These are phyloP conservation scores for Coelinius sp. DNA, from an alignment of 2,888 invertebrate species.

Conservation along the genomic window DNA sequence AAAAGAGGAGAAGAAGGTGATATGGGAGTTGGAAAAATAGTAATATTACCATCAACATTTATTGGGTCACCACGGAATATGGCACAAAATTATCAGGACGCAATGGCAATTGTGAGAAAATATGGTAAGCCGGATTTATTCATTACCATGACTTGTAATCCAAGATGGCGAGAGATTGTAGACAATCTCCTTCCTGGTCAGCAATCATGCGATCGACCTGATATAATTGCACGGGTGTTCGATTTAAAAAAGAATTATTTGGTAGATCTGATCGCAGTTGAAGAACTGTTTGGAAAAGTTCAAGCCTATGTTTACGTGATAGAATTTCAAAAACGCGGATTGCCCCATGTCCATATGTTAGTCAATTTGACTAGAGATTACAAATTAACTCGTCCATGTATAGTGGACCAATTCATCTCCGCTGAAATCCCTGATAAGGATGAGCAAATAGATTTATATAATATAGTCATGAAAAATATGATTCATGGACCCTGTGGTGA, in stretches of 20 bases:
- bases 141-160: no score
- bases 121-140: constrained; percentile 43
- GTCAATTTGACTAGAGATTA: constrained; percentile 43
- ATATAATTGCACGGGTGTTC: constrained; percentile 33
- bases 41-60: constrained; percentile 47
- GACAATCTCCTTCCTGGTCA: constrained; percentile 45
- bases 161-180: constrained; percentile 44
- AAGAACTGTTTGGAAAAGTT: background rate
- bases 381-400: no score
- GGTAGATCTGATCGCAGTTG: background rate
- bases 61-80: constrained; percentile 47
- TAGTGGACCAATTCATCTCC: constrained; percentile 42
- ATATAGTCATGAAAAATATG: constrained; percentile 61
- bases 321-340: constrained; percentile 48
- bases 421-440: constrained; percentile 62
- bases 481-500: constrained; percentile 48
- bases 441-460: constrained; percentile 52
- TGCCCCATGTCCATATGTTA: constrained; percentile 47
- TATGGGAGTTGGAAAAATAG: constrained; percentile 6
- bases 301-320: constrained; percentile 38
- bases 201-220: constrained; percentile 45
- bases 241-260: background rate
- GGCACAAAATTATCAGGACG: constrained; percentile 47
- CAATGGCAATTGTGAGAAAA: constrained; percentile 45
- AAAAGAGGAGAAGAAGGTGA: constrained; percentile 17